Percentiles rank a stretch among this genome's conserved stretches.
These are phyloP conservation scores for Chelmon rostratus DNA, from an alignment of 2,797 vertebrate species.

Conservation along the genomic window DNA sequence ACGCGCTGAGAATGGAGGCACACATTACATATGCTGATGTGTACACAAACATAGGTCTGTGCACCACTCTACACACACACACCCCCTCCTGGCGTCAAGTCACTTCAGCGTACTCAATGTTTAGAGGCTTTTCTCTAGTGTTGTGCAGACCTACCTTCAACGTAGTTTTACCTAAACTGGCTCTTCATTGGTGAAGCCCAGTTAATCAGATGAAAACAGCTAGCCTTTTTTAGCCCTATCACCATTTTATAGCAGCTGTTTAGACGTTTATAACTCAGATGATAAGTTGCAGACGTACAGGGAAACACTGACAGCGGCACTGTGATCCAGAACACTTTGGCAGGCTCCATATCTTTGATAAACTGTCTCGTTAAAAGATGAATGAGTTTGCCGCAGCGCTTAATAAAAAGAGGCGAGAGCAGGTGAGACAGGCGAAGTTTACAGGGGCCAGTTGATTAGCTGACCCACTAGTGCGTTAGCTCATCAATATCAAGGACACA, in stretches of 20 bases:
- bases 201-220: slow-evolving; percentile 56
- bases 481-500: slow-evolving; percentile 76
- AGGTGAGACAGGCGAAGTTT: slow-evolving; percentile 70
- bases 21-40: slow-evolving; percentile 14
- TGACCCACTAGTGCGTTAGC: slow-evolving; percentile 52
- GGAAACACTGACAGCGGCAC: slow-evolving; percentile 50
- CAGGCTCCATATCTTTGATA: slow-evolving; percentile 70
- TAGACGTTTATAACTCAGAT: slow-evolving; percentile 67
- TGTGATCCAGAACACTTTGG: slow-evolving; percentile 66
- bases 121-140: slow-evolving; percentile 18
- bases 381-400: slow-evolving; percentile 69
- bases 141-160: not conserved
- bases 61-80: not conserved
- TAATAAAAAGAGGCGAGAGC: slow-evolving; percentile 66
- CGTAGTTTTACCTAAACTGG: slow-evolving; percentile 22
- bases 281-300: slow-evolving; percentile 68
- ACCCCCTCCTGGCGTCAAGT: slow-evolving; percentile 3
- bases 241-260: slow-evolving; percentile 68
- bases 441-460: slow-evolving; percentile 74
- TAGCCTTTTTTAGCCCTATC: slow-evolving; percentile 59
- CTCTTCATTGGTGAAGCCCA: slow-evolving; percentile 30
- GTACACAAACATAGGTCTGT: slow-evolving; percentile 16
- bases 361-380: slow-evolving; percentile 79
- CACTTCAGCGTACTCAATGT: slow-evolving; percentile 3
- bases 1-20: slow-evolving; percentile 18